These are phyloP conservation scores for Vannuccia rotundouncinata DNA, from an alignment of 2,888 invertebrate genomes.

Conservation along the genomic window DNA sequence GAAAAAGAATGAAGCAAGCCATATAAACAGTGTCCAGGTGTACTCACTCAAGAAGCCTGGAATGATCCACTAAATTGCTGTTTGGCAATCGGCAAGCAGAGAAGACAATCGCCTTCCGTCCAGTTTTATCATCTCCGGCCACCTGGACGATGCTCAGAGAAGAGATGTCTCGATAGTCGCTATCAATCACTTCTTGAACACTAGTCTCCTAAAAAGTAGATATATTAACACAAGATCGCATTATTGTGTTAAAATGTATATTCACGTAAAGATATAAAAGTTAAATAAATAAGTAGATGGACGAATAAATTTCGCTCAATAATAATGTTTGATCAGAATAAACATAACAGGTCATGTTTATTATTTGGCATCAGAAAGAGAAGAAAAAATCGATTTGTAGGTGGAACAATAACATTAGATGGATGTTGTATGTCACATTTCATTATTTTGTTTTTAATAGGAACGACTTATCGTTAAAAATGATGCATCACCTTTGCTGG, in stretches of 20 bases:
- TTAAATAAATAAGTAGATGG: neutral
- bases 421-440: no score
- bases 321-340: neutral
- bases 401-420: no score
- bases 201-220: neutral
- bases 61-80: constrained; percentile 70
- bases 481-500: constrained; percentile 9
- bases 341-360: no score
- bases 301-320: neutral
- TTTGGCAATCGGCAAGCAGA: constrained; percentile 83
- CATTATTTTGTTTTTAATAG: no score
- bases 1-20: no score
- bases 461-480: no score
- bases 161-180: constrained; percentile 66
- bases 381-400: no score
- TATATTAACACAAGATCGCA: no score
- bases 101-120: constrained; percentile 87
- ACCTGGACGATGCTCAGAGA: constrained; percentile 73
- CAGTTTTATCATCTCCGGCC: constrained; percentile 73
- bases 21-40: no score
- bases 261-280: no score
- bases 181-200: constrained; percentile 39
- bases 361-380: no score
- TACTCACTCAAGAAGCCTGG: constrained; percentile 66
- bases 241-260: no score